Base-by-base conservation (phyloP, 2,888 invertebrate genomes). In the Hyposoter didymator region DNA sequence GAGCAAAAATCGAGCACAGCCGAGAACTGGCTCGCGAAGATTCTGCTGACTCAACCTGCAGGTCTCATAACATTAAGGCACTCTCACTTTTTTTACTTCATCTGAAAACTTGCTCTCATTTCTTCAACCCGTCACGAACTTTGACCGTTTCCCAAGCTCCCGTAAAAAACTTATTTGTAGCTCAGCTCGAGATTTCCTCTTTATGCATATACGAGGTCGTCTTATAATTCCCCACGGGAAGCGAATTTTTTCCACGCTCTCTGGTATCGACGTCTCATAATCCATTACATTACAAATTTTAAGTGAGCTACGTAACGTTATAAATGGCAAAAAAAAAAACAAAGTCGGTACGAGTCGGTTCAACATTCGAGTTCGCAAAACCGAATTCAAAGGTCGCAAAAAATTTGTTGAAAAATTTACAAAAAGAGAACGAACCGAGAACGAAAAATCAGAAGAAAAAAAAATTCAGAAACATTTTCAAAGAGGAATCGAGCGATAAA, bases 31-130 rank as follows among this genome's bases (percentile, higher is more conserved):
- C 78, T 75, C 69, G 84, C 76, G 73, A 88, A 64, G 79, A 75
- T 74, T 49, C 45, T 84, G 79, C 88, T 91, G 91, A 90, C 88
- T 90, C 87, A 88, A 88, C 90, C 88, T 87, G 84, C 88, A 85
- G 88, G 88, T 85, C 88, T 43, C 70, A 32, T 43, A 64, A 52
- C 64, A 67, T 72, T 32, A 47, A 70, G 35, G 64, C 47, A 39
- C 75, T 79, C 84, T 19, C 64, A 80, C 78, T 55, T 87, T 79
- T 75, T 14, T 66, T 64, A n/a, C 45, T 28, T 49, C 22, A 28
- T 70, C 73, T 49, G 55, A 55, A 55, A 73, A 81, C 85, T 82
- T 84, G 70, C 84, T 69, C 73, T 62, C 62, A 62, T 55, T 88
- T 87, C 76, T 67, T 81, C 84, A 39, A 87, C 73, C 84, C 75